Conservation (phyloP, 2,797 vertebrate species). For the Tapirus indicus region DNA sequence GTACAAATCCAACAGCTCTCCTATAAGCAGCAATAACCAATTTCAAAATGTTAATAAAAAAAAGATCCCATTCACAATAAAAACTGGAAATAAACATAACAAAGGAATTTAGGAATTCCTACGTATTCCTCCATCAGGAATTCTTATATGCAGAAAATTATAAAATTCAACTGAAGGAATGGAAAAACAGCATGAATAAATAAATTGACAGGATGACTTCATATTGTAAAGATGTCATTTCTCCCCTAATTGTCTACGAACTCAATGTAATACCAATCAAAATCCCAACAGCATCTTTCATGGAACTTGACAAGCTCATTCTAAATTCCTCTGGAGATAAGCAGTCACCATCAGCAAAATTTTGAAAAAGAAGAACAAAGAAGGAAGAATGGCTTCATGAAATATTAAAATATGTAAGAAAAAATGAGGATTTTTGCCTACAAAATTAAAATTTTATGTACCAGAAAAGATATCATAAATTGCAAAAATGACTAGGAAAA, state of each 20-base stretch:
- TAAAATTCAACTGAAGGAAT: not conserved
- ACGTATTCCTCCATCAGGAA: not conserved
- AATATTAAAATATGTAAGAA: slow-evolving; percentile 15
- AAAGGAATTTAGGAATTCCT: not conserved
- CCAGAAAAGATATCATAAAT: slow-evolving; percentile 13
- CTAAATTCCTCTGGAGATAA: slow-evolving; percentile 28
- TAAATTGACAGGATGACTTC: not conserved
- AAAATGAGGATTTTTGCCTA: not conserved
- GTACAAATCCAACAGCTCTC: not conserved
- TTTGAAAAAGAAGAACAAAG: slow-evolving; percentile 26
- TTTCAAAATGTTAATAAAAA: not conserved
- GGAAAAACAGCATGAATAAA: not conserved
- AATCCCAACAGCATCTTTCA: not conserved
- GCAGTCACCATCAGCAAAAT: not conserved
- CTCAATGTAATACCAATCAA: not conserved
- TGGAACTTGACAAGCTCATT: not conserved
- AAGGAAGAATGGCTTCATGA: not conserved
- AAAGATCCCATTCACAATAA: not conserved
- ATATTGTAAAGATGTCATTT: not conserved
- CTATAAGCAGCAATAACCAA: not conserved
- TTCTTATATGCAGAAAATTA: not conserved
- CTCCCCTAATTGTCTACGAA: not conserved
- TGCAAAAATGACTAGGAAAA: slow-evolving; percentile 42
- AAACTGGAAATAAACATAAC: not conserved
- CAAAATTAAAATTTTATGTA: not conserved